Percentiles rank a stretch among this genome's conserved stretches.
Conservation (phyloP, 1,140 invertebrate species). For the Stegodyphus mimosarum region DNA sequence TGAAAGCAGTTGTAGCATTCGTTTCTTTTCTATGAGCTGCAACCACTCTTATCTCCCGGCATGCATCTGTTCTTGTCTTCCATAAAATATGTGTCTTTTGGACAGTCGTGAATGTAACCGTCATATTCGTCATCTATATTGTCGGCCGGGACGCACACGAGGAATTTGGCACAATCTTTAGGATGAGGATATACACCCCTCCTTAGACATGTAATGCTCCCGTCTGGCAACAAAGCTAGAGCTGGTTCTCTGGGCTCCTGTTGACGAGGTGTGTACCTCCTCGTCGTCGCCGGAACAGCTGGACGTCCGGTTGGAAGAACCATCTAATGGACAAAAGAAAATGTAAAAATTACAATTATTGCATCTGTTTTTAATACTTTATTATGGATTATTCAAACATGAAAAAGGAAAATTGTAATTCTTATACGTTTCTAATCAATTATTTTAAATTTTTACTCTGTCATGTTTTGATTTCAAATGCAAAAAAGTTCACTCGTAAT, state of each 20-base stretch:
- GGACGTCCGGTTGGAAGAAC: constrained; percentile 41
- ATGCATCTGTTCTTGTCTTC: constrained; percentile 54
- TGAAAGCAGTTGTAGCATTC: no score
- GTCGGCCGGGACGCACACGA: constrained; percentile 64
- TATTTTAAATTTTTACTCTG: no score
- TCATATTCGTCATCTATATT: constrained; percentile 36
- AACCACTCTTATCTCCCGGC: constrained; percentile 27
- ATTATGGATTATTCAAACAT: no score
- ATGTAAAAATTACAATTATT: not conserved
- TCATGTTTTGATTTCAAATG: no score
- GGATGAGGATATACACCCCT: constrained; percentile 65
- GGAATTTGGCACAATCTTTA: constrained; percentile 64
- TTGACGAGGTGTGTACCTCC: not conserved
- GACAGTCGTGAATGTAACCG: constrained; percentile 64
- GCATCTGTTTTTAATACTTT: not conserved
- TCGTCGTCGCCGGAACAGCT: constrained; percentile 51
- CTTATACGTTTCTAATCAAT: no score
- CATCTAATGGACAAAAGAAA: constrained; percentile 7
- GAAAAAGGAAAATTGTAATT: no score
- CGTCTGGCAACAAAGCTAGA: constrained; percentile 54
- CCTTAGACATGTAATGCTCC: constrained; percentile 60
- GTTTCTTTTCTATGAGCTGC: no score
- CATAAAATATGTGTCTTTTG: constrained; percentile 62
- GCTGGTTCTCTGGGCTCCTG: constrained; percentile 51
- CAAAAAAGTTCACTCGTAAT: no score